Evolutionary conservation across 2,888 invertebrate genomes (phyloP), one percentile per base, ranked within the genome.

Genomic region (Acanthosepion lycidas): DNA sequence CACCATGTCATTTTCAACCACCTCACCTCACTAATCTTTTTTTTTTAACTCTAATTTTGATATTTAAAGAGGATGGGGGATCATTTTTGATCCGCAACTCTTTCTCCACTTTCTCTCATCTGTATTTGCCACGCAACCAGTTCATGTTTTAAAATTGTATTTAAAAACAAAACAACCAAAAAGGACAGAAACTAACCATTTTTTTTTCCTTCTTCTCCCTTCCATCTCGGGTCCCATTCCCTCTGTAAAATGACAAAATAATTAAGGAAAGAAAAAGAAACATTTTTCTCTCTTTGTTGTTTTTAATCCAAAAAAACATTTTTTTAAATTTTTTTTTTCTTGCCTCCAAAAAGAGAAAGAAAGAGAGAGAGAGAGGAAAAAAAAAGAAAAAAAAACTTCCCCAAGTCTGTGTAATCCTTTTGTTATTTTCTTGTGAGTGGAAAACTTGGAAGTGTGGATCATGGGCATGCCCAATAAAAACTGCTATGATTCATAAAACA

Each of bases 401-500:
- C 78, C 78, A n/a, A n/a, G 15, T n/a, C 78, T n/a, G n/a, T 78
- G 78, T 78, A 78, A 59, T 59, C 6, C 20, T 15, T 78, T 78
- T 78, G n/a, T n/a, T 78, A 33, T n/a, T 78, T 78, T 78, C 78
- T 78, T 78, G 78, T 78, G 78, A 78, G 78, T 78, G 78, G 78
- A 78, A 78, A 78, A n/a, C 18, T 78, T 78, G 78, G n/a, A 78
- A 78, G 78, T 78, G n/a, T 78, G 78, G 78, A 78, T 78, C 78
- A 78, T 78, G 15, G 78, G n/a, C 78, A 78, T 15, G 12, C 78
- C 78, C 78, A 78, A 78, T 78, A 78, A 78, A 42, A 78, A 78
- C n/a, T 78, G 78, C 78, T n/a, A 78, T 78, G 78, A 78, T 78
- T 78, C 78, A 78, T 78, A n/a, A 78, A 78, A 78, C n/a, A n/a